Conservation (phyloP, 2,888 invertebrate genomes). For the Nemapogon koenigi region DNA sequence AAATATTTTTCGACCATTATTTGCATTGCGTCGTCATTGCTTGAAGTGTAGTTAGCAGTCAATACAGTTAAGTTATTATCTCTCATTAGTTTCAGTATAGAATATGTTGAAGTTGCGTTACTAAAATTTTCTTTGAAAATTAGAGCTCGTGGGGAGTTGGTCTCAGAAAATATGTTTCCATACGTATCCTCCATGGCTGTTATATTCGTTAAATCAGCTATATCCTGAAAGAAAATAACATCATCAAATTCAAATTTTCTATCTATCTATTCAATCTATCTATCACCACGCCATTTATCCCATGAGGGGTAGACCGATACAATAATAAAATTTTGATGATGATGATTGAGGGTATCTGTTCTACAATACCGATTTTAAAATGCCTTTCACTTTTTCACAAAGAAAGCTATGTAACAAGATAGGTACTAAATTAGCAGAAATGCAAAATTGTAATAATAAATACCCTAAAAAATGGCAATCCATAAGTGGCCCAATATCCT, state of each 20-base stretch:
- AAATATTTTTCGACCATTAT: slow-evolving; percentile 28
- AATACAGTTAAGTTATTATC: slow-evolving; percentile 42
- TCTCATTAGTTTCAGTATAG: slow-evolving; percentile 44
- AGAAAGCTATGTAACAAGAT: too few species aligned
- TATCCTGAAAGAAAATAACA: slow-evolving; percentile 31
- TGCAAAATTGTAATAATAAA: slow-evolving; percentile 17
- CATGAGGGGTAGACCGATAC: too few species aligned
- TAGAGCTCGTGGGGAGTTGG: slow-evolving; percentile 39
- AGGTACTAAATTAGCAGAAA: too few species aligned
- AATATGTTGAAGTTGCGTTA: slow-evolving; percentile 42
- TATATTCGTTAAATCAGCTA: slow-evolving; percentile 37
- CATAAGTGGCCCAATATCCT: slow-evolving; percentile 77
- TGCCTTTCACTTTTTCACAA: too few species aligned
- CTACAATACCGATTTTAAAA: too few species aligned
- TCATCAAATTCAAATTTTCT: too few species aligned
- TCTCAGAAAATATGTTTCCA: slow-evolving; percentile 41
- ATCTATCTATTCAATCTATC: too few species aligned
- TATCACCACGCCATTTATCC: too few species aligned
- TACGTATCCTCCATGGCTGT: slow-evolving; percentile 37
- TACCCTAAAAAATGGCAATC: slow-evolving; percentile 60
- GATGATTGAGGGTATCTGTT: too few species aligned
- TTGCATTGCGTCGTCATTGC: slow-evolving; percentile 20
- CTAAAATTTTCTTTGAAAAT: slow-evolving; percentile 39
- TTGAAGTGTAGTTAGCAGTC: slow-evolving; percentile 22
- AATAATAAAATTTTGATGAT: too few species aligned